Evolutionary conservation across 2,113 vertebrate species (phyloP), one percentile per base, ranked within the genome.

Genomic region (Prietella phreatophila): DNA sequence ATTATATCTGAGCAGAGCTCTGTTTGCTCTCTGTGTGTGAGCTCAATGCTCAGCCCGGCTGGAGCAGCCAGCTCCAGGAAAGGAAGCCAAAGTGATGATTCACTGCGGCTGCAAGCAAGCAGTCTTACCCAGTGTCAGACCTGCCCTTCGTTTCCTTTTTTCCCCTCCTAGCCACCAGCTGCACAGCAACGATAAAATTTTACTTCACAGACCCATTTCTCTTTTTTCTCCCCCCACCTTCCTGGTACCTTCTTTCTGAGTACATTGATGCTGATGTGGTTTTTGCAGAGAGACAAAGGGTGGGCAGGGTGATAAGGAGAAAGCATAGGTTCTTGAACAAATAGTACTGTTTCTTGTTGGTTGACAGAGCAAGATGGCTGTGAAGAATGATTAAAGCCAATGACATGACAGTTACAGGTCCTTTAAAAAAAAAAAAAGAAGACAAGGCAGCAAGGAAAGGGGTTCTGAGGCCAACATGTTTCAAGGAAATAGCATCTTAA

Each of bases 401-500:
- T 53, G 50, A 56, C 78, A 61, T 65, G 87, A 10, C 82, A 50
- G 71, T 30, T 80, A 50, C 13, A 36, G 69, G 14, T 73, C 36
- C 19, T 76, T 76, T 47, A 75, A 73, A 47, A 47, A 47, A 42
- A 47, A 47, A 47, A 47, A 6, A 7, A 47, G 4, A 63, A 65
- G 55, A 83, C 39, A 55, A 84, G 33, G 4, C 61, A 83, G 20
- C 20, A 17, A 8, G 22, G 42, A 22, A 71, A 50, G 15, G 71
- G 75, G 53, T 69, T 61, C 47, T 3, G 4, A 61, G 61, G 27
- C n/a, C 61, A 19, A 79, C 50, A 33, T 67, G 69, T 88, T 88
- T 88, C 25, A 42, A 61, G 83, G 87, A 87, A 95, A 94, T 94
- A 90, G 94, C 92, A 93, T 84, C 90, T 92, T 94, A 95, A 95